These are phyloP conservation scores for Heterodera filipjevi DNA, from an alignment of 2,888 invertebrate genomes.

Conservation along the genomic window DNA sequence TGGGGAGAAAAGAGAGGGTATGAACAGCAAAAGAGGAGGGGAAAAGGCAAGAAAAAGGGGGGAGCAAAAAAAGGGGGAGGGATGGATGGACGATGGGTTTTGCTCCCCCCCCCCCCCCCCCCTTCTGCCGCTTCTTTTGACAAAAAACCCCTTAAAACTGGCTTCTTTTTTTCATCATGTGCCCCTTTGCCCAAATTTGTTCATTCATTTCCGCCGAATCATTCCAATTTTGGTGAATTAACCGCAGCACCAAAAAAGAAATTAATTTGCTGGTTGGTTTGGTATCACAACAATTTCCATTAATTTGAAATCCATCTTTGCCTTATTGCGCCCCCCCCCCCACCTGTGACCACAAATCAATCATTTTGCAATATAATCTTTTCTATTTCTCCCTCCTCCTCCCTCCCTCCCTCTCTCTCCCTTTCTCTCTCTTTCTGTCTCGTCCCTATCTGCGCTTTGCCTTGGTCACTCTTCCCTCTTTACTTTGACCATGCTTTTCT, in stretches of 20 bases:
- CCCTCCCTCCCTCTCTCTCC: background rate
- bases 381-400: background rate
- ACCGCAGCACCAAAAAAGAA: background rate
- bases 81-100: background rate
- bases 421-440: background rate
- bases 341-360: background rate
- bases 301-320: background rate
- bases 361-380: constrained; percentile 7
- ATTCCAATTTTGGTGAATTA: background rate
- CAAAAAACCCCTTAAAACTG: background rate
- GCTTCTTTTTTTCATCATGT: background rate
- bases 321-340: background rate
- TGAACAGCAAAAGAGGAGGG: background rate
- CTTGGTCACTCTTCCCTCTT: background rate
- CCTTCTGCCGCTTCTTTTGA: background rate
- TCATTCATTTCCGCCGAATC: background rate
- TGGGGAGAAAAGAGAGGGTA: background rate
- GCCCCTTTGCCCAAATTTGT: too few species aligned
- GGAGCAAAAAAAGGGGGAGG: background rate
- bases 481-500: background rate
- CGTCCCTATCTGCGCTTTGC: too few species aligned
- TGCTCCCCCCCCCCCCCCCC: background rate
- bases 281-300: background rate
- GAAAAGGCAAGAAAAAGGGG: background rate
- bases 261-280: too few species aligned